Evolutionary conservation across 1,140 invertebrate genomes (phyloP).

Genomic region (Riptortus pedestris): DNA sequence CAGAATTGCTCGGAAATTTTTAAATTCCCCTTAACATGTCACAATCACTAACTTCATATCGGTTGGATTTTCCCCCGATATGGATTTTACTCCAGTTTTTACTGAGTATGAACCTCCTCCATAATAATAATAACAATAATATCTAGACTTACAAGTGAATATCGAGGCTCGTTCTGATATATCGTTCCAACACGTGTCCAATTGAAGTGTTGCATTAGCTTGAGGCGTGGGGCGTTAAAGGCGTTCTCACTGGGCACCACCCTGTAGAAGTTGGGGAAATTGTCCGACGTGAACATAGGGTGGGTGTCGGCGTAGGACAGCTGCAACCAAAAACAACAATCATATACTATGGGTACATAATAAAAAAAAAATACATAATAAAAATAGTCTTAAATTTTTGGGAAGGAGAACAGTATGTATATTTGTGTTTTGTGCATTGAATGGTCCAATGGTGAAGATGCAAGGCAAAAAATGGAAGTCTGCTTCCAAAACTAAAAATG

Average conservation of each 20-base stretch:
- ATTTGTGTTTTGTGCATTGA: not conserved
- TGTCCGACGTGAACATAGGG: conserved; percentile 90
- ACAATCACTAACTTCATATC: too few species aligned
- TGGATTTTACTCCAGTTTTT: too few species aligned
- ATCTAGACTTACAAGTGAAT: conserved; percentile 70
- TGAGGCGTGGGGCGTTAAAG: conserved; percentile 83
- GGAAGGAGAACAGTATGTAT: not conserved
- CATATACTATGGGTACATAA: not conserved
- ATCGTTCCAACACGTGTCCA: conserved; percentile 96
- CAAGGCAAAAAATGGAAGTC: too few species aligned
- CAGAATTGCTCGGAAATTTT: too few species aligned
- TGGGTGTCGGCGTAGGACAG: conserved; percentile 96
- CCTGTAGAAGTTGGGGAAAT: conserved; percentile 92
- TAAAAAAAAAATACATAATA: not conserved
- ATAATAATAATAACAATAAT: too few species aligned
- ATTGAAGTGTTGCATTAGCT: conserved; percentile 81
- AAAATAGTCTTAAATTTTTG: too few species aligned
- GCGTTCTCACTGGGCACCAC: conserved; percentile 92
- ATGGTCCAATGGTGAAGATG: too few species aligned
- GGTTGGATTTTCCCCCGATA: too few species aligned
- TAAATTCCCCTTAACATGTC: too few species aligned
- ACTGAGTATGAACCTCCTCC: too few species aligned
- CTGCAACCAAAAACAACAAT: conserved; percentile 46
- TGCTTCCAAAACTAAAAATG: too few species aligned
- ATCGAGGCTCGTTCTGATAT: conserved; percentile 92